These are phyloP conservation scores for Manis pentadactyla DNA, from an alignment of 2,797 vertebrate species.

Conservation along the genomic window DNA sequence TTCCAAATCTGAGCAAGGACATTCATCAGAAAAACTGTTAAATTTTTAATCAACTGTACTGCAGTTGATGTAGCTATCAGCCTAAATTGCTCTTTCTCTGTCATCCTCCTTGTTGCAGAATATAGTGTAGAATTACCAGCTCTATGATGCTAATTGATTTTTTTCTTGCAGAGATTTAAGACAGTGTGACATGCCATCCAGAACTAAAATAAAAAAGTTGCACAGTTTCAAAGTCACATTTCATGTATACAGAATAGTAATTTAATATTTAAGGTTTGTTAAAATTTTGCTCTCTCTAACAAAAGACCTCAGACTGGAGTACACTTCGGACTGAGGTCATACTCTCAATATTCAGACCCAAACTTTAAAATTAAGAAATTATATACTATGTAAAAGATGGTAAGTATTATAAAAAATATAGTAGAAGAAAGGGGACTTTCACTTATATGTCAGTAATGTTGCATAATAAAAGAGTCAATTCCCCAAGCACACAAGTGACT, in stretches of 20 bases:
- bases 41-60: conserved; percentile 89
- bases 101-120: conserved; percentile 77
- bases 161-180: conserved; percentile 82
- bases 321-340: not conserved
- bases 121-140: conserved; percentile 73
- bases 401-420: not conserved
- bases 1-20: conserved; percentile 87
- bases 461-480: not conserved
- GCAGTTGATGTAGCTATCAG: conserved; percentile 84
- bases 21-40: conserved; percentile 88
- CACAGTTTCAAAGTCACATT: conserved; percentile 64
- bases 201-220: conserved; percentile 73
- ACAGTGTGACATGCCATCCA: conserved; percentile 53
- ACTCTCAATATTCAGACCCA: not conserved
- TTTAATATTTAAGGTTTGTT: conserved; percentile 27
- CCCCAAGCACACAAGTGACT: not conserved
- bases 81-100: conserved; percentile 85
- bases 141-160: conserved; percentile 82
- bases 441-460: not conserved
- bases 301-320: not conserved
- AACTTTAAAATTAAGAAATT: not conserved
- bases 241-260: conserved; percentile 58
- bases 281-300: not conserved
- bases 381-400: not conserved
- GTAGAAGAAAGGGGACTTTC: not conserved